Evolutionary conservation across 1,140 invertebrate genomes (phyloP), one percentile per base, ranked within the genome.

Genomic region (Drosophila hydei): DNA sequence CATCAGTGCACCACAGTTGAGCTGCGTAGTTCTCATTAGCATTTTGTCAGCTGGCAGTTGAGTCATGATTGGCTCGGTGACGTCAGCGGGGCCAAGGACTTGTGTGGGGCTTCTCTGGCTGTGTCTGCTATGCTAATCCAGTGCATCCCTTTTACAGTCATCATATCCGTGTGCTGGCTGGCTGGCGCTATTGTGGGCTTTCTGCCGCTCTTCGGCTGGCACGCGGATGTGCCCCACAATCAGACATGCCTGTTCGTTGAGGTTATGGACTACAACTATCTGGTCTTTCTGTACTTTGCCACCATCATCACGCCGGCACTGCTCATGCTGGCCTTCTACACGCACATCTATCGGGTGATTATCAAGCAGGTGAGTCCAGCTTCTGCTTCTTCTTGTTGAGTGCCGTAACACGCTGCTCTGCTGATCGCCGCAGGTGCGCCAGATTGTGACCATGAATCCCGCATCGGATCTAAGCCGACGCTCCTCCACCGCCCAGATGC

Each of bases 271-370:
- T 97, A 97, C 91, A 93, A 96, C 89, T 98, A 96, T 90, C 93
- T 98, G 23, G 95, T 97, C 9, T 97, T 97, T 92, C 93, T 97
- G 1, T 98, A 97, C 90, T 96, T 97, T 79, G 95, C 95, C 3
- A 98, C 97, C 3, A 98, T 98, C 65, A 95, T 98, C 40, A 96
- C 96, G 16, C 97, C 97, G 0, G 96, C 96, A 0, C 90, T 97
- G 3, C 91, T 98, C 14, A 94, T 98, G 91, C 94, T 95, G 12
- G 95, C 94, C 14, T 97, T 97, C 91, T 98, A 98, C 91, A 94
- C 95, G 30, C 96, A 97, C 83, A 98, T 98, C 61, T 98, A 97
- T 85, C 93, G 94, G 23, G 96, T 97, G 3, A 96, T 98, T 18
- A 93, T 97, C 16, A 97, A 96, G 90, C 97, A 98, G 95, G 96